Evolutionary conservation across 2,113 vertebrate species (phyloP).

Genomic region (Ceyx cyanopectus): DNA sequence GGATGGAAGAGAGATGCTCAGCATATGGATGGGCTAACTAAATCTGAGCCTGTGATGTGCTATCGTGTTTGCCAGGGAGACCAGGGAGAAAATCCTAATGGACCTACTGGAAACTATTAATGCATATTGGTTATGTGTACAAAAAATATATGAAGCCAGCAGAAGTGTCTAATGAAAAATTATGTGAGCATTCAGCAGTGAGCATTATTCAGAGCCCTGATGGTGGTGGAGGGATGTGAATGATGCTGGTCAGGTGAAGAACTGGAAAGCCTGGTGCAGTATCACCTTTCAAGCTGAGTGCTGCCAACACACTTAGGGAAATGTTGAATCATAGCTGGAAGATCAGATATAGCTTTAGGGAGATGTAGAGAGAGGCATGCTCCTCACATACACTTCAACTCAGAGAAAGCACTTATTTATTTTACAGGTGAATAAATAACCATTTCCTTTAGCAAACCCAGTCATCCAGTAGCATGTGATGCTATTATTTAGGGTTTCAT

Average conservation of each 20-base stretch:
- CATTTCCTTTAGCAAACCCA: neutral
- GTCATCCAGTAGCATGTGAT: neutral
- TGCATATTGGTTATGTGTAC: conserved; percentile 23
- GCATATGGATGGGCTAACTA: conserved; percentile 47
- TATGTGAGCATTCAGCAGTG: neutral
- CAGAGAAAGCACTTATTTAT: neutral
- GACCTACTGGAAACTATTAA: conserved; percentile 47
- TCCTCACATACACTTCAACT: neutral
- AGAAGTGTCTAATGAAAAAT: conserved; percentile 51
- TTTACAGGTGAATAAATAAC: conserved; percentile 48
- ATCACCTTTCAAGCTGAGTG: conserved; percentile 46
- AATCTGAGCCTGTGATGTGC: conserved; percentile 6
- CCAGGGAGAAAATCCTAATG: conserved; percentile 53
- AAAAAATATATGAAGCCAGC: conserved; percentile 10
- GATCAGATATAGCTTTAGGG: conserved; percentile 6
- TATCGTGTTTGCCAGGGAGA: neutral
- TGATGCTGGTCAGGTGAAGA: neutral
- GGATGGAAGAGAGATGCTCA: neutral
- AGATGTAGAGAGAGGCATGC: neutral
- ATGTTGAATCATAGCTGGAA: neutral
- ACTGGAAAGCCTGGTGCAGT: neutral
- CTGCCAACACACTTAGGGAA: conserved; percentile 40
- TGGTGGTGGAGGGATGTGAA: neutral
- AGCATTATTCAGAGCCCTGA: neutral
- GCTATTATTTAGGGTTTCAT: neutral